Evolutionary conservation across 1,140 invertebrate genomes (phyloP).

Genomic region (Berghia stephanieae): DNA sequence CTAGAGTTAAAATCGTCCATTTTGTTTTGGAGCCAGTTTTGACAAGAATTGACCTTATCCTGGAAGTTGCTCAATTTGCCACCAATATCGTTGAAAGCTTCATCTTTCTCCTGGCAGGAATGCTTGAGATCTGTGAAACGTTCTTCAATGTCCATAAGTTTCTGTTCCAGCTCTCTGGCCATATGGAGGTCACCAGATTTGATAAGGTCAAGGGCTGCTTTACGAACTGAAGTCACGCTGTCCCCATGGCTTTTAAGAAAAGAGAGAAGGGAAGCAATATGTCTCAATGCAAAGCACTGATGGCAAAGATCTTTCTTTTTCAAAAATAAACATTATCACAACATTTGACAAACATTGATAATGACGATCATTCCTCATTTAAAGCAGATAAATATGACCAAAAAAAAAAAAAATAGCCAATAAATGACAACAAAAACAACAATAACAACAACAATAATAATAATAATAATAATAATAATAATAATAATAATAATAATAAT

Average conservation of each 20-base stretch:
- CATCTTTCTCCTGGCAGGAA: slow-evolving; percentile 79
- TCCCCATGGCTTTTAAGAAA: slow-evolving; percentile 15
- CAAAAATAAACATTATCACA: slow-evolving; percentile 9
- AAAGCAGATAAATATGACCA: no score
- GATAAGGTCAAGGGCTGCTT: slow-evolving; percentile 82
- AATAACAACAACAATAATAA: no score
- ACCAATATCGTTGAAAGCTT: slow-evolving; percentile 84
- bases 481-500: no score
- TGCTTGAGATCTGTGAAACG: slow-evolving; percentile 87
- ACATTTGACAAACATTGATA: not conserved
- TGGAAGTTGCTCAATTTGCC: slow-evolving; percentile 77
- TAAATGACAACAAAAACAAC: no score
- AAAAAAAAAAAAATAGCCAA: no score
- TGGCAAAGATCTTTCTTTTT: no score
- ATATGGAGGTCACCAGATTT: slow-evolving; percentile 84
- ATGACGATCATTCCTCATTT: no score
- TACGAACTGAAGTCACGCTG: slow-evolving; percentile 83
- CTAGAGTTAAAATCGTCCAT: slow-evolving; percentile 80
- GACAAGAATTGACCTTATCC: slow-evolving; percentile 70
- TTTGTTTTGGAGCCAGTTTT: slow-evolving; percentile 70
- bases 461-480: no score
- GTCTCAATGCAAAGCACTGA: no score
- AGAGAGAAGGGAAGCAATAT: no score
- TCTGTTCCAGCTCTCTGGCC: slow-evolving; percentile 88
- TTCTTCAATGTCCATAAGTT: slow-evolving; percentile 83